These are phyloP conservation scores for Oryzias woworae DNA, from an alignment of 2,113 vertebrate species.

Conservation along the genomic window DNA sequence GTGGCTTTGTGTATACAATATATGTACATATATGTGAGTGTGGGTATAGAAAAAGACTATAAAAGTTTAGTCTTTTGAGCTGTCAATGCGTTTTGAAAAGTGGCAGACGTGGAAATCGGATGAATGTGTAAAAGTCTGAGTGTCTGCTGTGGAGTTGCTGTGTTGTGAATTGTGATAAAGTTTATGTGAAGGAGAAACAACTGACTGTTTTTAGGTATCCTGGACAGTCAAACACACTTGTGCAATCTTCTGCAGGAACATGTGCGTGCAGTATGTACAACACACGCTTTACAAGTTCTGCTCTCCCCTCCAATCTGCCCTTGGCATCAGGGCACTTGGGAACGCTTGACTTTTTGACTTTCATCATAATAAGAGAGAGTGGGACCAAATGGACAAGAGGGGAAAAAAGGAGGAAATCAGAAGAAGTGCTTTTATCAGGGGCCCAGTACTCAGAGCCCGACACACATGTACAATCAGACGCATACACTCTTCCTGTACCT, in stretches of 20 bases:
- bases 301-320: constrained; percentile 55
- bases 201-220: constrained; percentile 26
- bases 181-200: constrained; percentile 35
- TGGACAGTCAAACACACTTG: constrained; percentile 27
- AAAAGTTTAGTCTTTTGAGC: constrained; percentile 45
- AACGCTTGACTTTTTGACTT: constrained; percentile 62
- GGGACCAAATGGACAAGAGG: constrained; percentile 57
- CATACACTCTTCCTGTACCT: constrained; percentile 79
- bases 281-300: constrained; percentile 51
- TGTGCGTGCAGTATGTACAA: constrained; percentile 10
- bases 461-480: constrained; percentile 20
- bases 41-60: constrained; percentile 50
- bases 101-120: constrained; percentile 29
- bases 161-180: constrained; percentile 17
- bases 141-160: constrained; percentile 7
- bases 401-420: constrained; percentile 60
- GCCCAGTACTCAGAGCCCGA: constrained; percentile 46
- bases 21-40: constrained; percentile 14
- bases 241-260: constrained; percentile 15
- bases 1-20: constrained; percentile 22
- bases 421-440: constrained; percentile 71
- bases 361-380: constrained; percentile 68
- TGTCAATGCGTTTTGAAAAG: constrained; percentile 65
- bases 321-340: constrained; percentile 68
- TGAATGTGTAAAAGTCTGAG: constrained; percentile 19